Percentiles rank a stretch among this genome's conserved stretches.
Conservation (phyloP, 2,113 vertebrate genomes). For the Hylia prasina region DNA sequence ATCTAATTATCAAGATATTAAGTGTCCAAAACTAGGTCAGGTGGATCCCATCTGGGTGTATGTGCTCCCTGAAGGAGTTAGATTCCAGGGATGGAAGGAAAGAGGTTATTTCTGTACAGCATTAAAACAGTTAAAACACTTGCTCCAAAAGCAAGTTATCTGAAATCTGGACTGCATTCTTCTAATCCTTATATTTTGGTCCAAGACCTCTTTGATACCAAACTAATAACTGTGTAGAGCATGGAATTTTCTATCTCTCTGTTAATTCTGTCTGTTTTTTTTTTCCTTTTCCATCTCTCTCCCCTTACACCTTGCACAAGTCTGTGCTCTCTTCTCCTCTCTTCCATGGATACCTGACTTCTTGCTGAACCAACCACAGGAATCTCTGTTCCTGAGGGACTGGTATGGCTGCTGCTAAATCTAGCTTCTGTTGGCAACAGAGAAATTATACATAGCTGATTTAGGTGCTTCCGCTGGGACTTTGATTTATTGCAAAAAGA, state of each 20-base stretch:
- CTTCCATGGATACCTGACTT: background rate
- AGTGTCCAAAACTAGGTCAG: background rate
- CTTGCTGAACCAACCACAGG: background rate
- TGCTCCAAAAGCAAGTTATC: background rate
- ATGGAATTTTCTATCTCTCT: background rate
- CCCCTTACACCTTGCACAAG: accelerated
- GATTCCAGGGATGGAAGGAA: background rate
- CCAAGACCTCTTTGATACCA: background rate
- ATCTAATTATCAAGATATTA: background rate
- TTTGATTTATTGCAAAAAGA: background rate
- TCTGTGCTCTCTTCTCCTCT: background rate
- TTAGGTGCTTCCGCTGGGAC: background rate
- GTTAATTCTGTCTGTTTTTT: background rate
- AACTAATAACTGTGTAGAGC: background rate
- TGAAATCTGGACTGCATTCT: background rate
- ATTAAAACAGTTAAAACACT: background rate
- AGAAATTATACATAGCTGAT: background rate
- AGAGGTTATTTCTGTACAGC: background rate
- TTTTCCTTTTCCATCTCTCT: background rate
- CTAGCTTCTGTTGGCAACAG: background rate
- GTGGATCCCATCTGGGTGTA: background rate
- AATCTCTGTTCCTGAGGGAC: background rate
- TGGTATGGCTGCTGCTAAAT: background rate
- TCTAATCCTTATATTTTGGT: background rate
- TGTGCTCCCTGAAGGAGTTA: background rate